Base-by-base conservation (phyloP, 2,797 vertebrate species). In the Triplophysa bombifrons region DNA sequence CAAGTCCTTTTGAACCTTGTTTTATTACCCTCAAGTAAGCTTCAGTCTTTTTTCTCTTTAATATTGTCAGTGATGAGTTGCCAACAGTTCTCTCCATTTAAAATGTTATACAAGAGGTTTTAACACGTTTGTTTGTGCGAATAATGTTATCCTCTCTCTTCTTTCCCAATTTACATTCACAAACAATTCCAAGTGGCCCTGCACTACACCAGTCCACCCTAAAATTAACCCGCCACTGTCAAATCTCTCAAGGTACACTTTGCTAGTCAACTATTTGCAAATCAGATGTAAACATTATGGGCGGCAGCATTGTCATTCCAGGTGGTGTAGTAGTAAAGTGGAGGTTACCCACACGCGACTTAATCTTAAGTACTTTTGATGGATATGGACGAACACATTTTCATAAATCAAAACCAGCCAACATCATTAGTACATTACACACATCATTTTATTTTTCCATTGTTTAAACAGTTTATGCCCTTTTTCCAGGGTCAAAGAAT, bases 271-370 rank as follows among this genome's bases (percentile, higher is more conserved):
- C 78, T 73, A 84, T 74, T 83, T 81, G 74, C 80, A 86, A 86
- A 86, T 74, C 8, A 58, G 65, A 86, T 85, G 80, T 81, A 86
- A 86, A 86, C 46, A 71, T 25, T 72, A 48, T 83, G 64, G 63
- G 8, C 55, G 56, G 9, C 55, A 82, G 80, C 73, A 74, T 74
- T 79, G 68, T 85, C 72, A 76, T 86, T 84, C 73, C 70, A 73
- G 84, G 74, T 85, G 82, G 82, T 60, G 83, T 80, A 87, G 55
- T 81, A 86, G 72, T 44, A 51, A 82, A 85, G 82, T 86, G 80
- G 70, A 81, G 70, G 80, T 79, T 60, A 71, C 50, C 58, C 74
- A 84, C 79, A 71, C 67, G 27, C 81, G 76, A 84, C 82, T 86
- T 78, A 81, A 65, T 73, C 70, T 81, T 50, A 77, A 85, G 80